Conservation (phyloP, 1,140 invertebrate genomes). For the Lasaia peninsularis region DNA sequence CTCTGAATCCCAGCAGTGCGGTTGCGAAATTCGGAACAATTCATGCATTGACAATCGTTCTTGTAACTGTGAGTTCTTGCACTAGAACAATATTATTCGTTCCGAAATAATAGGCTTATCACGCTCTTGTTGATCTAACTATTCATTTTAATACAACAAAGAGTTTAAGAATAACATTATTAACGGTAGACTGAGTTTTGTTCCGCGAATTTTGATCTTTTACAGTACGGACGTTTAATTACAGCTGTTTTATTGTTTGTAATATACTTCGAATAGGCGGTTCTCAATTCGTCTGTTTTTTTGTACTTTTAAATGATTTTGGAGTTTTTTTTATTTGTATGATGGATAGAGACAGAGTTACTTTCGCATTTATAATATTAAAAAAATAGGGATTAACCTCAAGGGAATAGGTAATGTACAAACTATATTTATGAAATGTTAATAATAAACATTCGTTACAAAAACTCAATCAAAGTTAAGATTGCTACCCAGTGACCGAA, state of each 20-base stretch:
- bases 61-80: neutral
- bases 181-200: conserved; percentile 5
- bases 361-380: no score
- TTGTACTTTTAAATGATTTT: no score
- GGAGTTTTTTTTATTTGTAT: no score
- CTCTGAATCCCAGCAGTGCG: neutral
- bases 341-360: no score
- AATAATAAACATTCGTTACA: neutral
- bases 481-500: conserved; percentile 10
- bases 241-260: no score
- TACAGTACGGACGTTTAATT: neutral
- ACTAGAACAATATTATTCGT: conserved; percentile 5
- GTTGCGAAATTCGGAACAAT: conserved; percentile 6
- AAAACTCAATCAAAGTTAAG: conserved; percentile 27
- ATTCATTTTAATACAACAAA: conserved; percentile 12
- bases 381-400: no score
- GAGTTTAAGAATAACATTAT: conserved; percentile 4
- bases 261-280: no score
- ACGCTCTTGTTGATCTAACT: conserved; percentile 2
- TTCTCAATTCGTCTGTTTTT: no score
- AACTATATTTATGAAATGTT: no score
- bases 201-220: conserved; percentile 14
- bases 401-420: no score
- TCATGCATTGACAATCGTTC: conserved; percentile 1
- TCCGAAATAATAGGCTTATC: conserved; percentile 8